phyloP scores from a whole-genome alignment of 2,113 vertebrate species.

The Nettapus auritus region DNA sequence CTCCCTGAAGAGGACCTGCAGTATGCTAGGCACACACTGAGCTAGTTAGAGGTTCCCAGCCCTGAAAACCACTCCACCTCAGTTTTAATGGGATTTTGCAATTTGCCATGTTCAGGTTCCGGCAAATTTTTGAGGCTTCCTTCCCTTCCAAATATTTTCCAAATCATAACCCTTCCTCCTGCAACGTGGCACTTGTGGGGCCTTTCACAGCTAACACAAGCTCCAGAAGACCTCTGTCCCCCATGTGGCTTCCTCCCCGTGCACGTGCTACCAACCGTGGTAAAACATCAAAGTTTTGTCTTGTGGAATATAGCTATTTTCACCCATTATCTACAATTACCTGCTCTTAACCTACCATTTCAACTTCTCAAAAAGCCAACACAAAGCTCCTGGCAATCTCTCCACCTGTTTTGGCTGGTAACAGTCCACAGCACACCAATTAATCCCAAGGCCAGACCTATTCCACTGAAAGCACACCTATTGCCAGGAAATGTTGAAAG shows the following conservation, averaged over 20 bases:
- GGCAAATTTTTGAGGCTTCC: background rate
- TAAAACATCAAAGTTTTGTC: background rate
- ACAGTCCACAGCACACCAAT: background rate
- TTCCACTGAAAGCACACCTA: background rate
- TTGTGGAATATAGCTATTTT: background rate
- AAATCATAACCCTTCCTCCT: background rate
- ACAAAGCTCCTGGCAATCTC: background rate
- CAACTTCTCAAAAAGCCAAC: background rate
- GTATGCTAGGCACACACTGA: background rate
- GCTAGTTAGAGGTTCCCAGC: background rate
- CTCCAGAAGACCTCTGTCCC: background rate
- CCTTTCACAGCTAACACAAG: accelerated
- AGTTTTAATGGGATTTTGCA: background rate
- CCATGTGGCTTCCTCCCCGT: accelerated
- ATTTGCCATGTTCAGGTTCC: background rate
- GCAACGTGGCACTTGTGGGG: background rate
- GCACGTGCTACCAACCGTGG: background rate
- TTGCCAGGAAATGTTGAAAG: background rate
- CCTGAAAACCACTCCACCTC: background rate
- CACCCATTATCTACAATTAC: background rate
- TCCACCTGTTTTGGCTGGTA: background rate
- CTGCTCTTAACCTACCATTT: background rate
- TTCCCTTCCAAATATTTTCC: background rate
- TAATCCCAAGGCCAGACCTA: background rate
- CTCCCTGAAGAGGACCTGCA: background rate